These are phyloP conservation scores for Apostichopus leukothele DNA, from an alignment of 53 echinoderm and acorn worm genomes.

Conservation along the genomic window DNA sequence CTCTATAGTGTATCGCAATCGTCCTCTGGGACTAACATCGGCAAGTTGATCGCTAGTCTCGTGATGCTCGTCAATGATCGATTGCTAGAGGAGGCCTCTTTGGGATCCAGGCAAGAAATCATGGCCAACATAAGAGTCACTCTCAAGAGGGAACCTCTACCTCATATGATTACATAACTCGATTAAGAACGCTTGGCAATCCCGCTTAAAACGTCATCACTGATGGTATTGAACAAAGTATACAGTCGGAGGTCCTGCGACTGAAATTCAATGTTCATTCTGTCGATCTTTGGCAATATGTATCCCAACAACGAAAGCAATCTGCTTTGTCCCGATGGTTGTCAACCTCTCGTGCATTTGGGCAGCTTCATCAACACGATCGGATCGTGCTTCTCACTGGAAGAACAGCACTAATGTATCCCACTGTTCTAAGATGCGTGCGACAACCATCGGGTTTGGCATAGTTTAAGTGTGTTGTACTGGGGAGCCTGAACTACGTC, in stretches of 20 bases:
- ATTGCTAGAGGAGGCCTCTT: slow-evolving; percentile 40
- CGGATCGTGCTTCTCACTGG: slow-evolving; percentile 24
- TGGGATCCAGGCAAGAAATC: slow-evolving; percentile 37
- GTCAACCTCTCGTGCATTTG: slow-evolving; percentile 40
- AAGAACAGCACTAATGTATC: slow-evolving; percentile 32
- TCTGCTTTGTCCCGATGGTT: slow-evolving; percentile 25
- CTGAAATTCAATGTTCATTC: slow-evolving; percentile 47
- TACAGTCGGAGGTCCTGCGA: slow-evolving; percentile 28
- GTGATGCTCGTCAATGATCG: slow-evolving; percentile 38
- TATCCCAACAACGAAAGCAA: slow-evolving; percentile 42
- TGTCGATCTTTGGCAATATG: slow-evolving; percentile 36
- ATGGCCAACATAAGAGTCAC: slow-evolving; percentile 25
- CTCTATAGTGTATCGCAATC: slow-evolving; percentile 34
- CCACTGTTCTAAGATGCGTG: slow-evolving; percentile 42
- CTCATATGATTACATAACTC: slow-evolving; percentile 42
- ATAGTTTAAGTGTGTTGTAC: slow-evolving; percentile 36
- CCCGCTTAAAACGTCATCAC: slow-evolving; percentile 29
- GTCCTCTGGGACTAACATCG: slow-evolving; percentile 33
- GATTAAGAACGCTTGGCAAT: slow-evolving; percentile 24
- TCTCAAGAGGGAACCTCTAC: slow-evolving; percentile 27
- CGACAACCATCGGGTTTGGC: slow-evolving; percentile 44
- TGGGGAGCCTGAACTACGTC: slow-evolving; percentile 36
- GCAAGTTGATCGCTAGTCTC: slow-evolving; percentile 32
- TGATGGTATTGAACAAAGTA: slow-evolving; percentile 36
- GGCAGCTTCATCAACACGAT: slow-evolving; percentile 33